phyloP scores from a whole-genome alignment of 2,797 vertebrate genomes.

The Anniella stebbinsi region DNA sequence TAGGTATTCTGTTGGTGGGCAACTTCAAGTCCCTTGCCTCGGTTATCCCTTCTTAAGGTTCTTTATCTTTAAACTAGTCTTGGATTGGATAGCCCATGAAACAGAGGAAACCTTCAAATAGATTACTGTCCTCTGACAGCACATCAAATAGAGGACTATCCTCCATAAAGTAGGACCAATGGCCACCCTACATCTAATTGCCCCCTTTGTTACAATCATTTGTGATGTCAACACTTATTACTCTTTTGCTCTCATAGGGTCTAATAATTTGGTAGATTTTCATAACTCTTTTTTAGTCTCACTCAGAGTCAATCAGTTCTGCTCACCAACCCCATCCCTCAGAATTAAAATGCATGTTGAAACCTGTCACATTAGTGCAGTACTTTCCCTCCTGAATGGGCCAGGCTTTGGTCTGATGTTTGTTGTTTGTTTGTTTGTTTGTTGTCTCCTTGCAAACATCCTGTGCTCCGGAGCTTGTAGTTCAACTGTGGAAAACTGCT shows the following conservation, averaged over 20 bases:
- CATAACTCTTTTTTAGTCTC: slow-evolving; percentile 33
- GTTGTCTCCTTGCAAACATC: slow-evolving; percentile 42
- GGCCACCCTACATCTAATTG: too few species aligned
- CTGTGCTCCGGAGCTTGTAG: background rate
- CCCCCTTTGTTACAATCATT: background rate
- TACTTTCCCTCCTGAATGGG: background rate
- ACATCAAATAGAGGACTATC: too few species aligned
- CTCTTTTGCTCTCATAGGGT: background rate
- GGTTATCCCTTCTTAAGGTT: too few species aligned
- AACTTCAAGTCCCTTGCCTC: background rate
- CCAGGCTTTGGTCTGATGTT: background rate
- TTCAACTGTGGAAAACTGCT: slow-evolving; percentile 19
- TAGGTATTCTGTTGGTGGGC: too few species aligned
- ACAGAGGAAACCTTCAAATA: too few species aligned
- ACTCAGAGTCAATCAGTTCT: slow-evolving; percentile 11
- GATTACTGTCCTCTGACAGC: too few species aligned
- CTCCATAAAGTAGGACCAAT: too few species aligned
- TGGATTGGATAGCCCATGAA: too few species aligned
- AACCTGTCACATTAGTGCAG: slow-evolving; percentile 2
- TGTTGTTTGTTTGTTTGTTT: background rate
- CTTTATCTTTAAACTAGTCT: too few species aligned
- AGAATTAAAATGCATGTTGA: slow-evolving; percentile 32
- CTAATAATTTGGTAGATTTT: slow-evolving; percentile 9
- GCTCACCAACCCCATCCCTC: slow-evolving; percentile 10
- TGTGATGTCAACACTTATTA: slow-evolving; percentile 8